Percentiles rank a stretch among this genome's conserved stretches.
Evolutionary conservation across 2,113 vertebrate genomes (phyloP).

Genomic region (Coracopsis vasa): DNA sequence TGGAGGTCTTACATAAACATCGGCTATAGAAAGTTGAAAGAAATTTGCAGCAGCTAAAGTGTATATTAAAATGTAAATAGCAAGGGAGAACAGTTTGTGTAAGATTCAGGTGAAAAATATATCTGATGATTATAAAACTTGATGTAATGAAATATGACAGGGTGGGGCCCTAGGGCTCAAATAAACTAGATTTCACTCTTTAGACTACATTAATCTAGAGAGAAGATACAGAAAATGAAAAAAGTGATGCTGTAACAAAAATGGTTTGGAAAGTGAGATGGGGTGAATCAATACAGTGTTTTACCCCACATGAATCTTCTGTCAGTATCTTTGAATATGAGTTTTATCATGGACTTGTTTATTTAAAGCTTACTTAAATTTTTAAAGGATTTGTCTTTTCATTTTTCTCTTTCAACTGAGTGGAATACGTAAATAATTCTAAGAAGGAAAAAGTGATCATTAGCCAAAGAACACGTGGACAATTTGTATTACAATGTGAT

Average conservation of each 20-base stretch:
- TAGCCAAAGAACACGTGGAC: background rate
- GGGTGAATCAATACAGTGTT: background rate
- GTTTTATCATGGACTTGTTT: background rate
- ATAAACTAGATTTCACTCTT: conserved; percentile 47
- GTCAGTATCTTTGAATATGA: background rate
- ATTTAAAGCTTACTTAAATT: background rate
- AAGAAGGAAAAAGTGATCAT: background rate
- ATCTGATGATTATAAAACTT: conserved; percentile 39
- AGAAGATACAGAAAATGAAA: conserved; percentile 14
- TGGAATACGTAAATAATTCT: background rate
- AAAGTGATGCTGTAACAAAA: conserved; percentile 41
- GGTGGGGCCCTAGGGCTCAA: conserved; percentile 20
- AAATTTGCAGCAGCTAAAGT: background rate
- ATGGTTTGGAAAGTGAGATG: background rate
- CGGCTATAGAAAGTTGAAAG: background rate
- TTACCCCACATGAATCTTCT: background rate
- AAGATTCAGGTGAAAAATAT: conserved; percentile 23
- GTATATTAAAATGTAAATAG: conserved; percentile 38
- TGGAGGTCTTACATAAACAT: background rate
- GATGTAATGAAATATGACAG: conserved; percentile 46
- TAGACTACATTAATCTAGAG: conserved; percentile 36
- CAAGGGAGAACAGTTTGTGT: conserved; percentile 20
- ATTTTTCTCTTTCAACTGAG: background rate
- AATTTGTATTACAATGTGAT: background rate
- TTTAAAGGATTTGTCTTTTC: background rate